Percentiles rank a stretch among this genome's conserved stretches.
phyloP scores from a whole-genome alignment of 2,797 vertebrate species.

The Garrulus glandarius region DNA sequence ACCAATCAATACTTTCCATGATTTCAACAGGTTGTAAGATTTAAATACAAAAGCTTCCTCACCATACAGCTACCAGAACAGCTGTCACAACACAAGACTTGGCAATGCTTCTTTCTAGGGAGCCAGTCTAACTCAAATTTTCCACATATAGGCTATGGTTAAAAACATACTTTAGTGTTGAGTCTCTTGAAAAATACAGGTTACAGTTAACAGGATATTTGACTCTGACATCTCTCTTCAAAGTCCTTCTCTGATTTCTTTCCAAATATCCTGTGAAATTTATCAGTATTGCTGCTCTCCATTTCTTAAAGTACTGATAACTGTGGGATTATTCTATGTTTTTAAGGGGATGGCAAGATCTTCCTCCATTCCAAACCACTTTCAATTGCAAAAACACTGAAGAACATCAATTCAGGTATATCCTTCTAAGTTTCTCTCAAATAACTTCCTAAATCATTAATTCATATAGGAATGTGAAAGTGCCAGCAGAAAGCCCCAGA shows the following conservation, averaged over 20 bases:
- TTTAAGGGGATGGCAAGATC: not conserved
- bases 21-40: not conserved
- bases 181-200: not conserved
- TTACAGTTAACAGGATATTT: not conserved
- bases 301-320: not conserved
- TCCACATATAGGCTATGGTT: not conserved
- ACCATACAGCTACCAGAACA: not conserved
- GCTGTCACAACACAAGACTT: not conserved
- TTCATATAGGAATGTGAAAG: not conserved
- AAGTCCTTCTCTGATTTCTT: not conserved
- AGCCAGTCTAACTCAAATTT: not conserved
- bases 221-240: not conserved
- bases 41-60: not conserved
- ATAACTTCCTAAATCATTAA: not conserved
- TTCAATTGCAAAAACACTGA: not conserved
- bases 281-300: not conserved
- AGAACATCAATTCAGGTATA: not conserved
- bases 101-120: not conserved
- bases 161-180: not conserved
- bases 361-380: not conserved
- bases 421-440: not conserved
- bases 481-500: not conserved
- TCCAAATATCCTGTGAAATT: not conserved
- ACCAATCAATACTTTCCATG: not conserved
- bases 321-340: not conserved